Conservation (phyloP, 2,797 vertebrate genomes). For the Crocodylus rhombifer region DNA sequence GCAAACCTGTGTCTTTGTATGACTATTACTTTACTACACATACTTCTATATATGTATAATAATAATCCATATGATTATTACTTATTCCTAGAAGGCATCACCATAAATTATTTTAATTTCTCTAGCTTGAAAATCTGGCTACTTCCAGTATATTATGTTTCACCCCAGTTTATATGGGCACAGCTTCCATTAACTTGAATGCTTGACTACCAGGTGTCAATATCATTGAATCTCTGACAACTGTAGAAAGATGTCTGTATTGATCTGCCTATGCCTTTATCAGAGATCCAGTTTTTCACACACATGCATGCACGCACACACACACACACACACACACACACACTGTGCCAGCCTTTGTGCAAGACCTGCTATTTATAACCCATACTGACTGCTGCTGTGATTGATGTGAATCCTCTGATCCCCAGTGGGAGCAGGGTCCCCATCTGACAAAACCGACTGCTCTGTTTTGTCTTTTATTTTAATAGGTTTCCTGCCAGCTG, state of each 20-base stretch:
- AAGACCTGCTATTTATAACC: not conserved
- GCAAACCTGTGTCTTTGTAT: no score
- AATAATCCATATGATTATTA: not conserved
- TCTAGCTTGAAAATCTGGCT: not conserved
- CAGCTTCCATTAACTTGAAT: not conserved
- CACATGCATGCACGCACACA: no score
- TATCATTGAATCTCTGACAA: not conserved
- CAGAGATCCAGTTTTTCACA: not conserved
- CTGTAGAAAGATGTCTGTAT: not conserved
- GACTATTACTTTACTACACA: no score
- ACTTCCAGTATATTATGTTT: not conserved
- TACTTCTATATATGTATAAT: no score
- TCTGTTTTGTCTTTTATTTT: conserved; percentile 26
- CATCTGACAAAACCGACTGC: not conserved
- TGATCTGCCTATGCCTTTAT: not conserved
- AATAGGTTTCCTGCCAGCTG: conserved; percentile 20
- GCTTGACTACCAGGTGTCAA: not conserved
- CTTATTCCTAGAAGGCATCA: not conserved
- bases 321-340: not conserved
- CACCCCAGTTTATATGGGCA: not conserved
- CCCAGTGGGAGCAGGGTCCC: not conserved
- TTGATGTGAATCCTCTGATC: not conserved
- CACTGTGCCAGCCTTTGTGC: not conserved
- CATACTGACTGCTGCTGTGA: not conserved
- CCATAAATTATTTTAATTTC: not conserved